Base-by-base conservation (phyloP, 2,113 vertebrate genomes). In the Clarias macrocephalus region DNA sequence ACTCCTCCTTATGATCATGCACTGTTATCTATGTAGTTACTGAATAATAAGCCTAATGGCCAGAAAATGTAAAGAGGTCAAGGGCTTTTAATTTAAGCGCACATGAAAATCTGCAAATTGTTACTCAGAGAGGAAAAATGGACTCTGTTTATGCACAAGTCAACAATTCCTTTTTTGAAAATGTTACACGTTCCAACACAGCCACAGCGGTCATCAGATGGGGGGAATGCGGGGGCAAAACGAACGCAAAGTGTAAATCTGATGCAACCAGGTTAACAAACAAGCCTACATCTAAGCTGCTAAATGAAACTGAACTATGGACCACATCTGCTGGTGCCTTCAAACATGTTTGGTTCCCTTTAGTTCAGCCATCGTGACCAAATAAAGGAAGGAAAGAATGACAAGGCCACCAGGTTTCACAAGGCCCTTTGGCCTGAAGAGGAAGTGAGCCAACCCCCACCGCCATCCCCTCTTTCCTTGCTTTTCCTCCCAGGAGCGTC, bases 341-440 rank as follows among this genome's bases (percentile, higher is more conserved):
- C 33, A 62, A 73, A 73, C 4, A 33, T 66, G 42, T 56, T 28
- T 68, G 2, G 72, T 85, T 65, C 56, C 84, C 1, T 66, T 83
- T 28, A 33, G 15, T 30, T 16, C n/a, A 56, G 56, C 59, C 86
- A 73, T 72, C 13, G 42, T 70, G 88, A 87, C 80, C 56, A 63
- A 33, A 89, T 87, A 82, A 75, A 90, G 89, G 89, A 91, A 89
- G 90, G 89, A 89, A 90, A 62, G 62, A 52, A 42, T 88, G 87
- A 90, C 85, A 82, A 77, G 85, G 88, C 85, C 83, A 88, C 90
- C 87, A 87, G 87, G 85, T 91, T 90, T 88, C 85, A 89, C 56
- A 85, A 90, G 89, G 87, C 87, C 84, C 87, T 90, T 88, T 91
- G 87, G 90, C 90, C 90, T 84, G 70, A 90, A 89, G 80, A 87